Evolutionary conservation across 2,113 vertebrate genomes (phyloP).

Genomic region (Gallinago jamesoni): DNA sequence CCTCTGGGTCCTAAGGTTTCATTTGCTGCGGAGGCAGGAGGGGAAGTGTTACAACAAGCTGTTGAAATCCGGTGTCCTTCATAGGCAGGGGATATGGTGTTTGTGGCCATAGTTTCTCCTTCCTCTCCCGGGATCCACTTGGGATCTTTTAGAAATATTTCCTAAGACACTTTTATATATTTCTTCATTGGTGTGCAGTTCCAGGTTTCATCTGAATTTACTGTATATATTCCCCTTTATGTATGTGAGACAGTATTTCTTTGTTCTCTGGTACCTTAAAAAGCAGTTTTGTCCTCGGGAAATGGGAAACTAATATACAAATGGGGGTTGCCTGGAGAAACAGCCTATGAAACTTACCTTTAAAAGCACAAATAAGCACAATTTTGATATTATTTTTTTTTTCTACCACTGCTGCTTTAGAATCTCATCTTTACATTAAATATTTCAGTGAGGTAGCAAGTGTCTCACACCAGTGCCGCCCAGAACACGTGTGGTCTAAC

Average conservation of each 20-base stretch:
- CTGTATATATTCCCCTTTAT: not conserved
- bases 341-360: not conserved
- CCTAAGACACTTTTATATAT: not conserved
- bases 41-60: not conserved
- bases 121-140: not conserved
- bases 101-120: not conserved
- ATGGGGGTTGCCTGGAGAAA: not conserved
- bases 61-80: not conserved
- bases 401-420: not conserved
- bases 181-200: not conserved
- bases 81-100: not conserved
- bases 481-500: not conserved
- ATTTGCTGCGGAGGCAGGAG: not conserved
- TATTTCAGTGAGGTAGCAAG: not conserved
- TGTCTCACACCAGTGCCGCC: not conserved
- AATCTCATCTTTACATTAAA: not conserved
- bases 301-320: not conserved
- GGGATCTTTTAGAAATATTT: not conserved
- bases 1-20: not conserved
- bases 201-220: not conserved
- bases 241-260: not conserved
- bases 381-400: not conserved
- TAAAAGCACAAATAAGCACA: not conserved
- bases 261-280: not conserved
- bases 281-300: not conserved